Conservation (phyloP, 1,140 invertebrate species). For the Thaumetopoea pityocampa region DNA sequence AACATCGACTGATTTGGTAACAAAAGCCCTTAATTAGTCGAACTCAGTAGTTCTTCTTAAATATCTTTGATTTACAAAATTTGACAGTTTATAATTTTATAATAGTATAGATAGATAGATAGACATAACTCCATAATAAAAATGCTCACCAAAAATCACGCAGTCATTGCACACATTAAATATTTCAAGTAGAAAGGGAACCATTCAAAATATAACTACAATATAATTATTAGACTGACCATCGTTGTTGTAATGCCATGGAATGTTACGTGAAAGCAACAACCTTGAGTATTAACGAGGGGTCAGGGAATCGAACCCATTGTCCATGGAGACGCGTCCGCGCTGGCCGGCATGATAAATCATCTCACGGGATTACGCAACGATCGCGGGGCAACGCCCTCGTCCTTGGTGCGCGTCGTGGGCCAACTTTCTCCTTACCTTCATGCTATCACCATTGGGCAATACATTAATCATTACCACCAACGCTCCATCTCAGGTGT, state of each 20-base stretch:
- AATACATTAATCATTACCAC: conserved; percentile 25
- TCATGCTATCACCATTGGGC: conserved; percentile 20
- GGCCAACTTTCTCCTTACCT: conserved; percentile 49
- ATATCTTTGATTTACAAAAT: no score
- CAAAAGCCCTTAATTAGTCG: no score
- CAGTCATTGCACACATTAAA: no score
- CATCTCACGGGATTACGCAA: conserved; percentile 61
- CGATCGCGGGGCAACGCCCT: conserved; percentile 45
- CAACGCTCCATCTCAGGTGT: conserved; percentile 20
- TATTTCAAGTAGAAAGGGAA: no score
- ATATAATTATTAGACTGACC: no score
- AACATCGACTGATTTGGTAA: no score
- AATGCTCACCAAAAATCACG: no score
- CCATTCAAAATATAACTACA: no score
- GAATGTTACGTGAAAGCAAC: conserved; percentile 44
- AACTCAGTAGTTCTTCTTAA: no score
- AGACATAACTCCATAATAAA: no score
- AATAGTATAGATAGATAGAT: no score
- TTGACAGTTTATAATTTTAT: no score
- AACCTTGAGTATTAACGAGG: conserved; percentile 25
- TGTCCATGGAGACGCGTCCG: conserved; percentile 55
- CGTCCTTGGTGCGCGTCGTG: conserved; percentile 50
- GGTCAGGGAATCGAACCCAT: conserved; percentile 38
- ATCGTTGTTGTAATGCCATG: background rate
- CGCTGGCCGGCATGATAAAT: conserved; percentile 9